Conservation (phyloP, 2,113 vertebrate genomes). For the Cinclus cinclus region DNA sequence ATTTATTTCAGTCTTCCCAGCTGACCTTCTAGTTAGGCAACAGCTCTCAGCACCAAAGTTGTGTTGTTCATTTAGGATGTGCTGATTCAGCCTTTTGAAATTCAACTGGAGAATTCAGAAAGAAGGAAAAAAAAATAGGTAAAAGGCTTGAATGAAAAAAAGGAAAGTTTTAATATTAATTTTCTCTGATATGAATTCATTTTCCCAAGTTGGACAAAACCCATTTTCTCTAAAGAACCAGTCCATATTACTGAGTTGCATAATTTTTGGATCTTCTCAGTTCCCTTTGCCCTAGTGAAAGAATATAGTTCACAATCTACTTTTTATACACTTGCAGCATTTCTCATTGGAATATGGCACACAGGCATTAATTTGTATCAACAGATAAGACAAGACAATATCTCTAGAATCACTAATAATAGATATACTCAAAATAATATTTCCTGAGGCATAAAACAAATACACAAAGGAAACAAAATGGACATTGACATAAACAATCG, state of each 20-base stretch:
- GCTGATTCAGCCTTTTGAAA: background rate
- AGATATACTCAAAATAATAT: background rate
- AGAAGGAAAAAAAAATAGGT: background rate
- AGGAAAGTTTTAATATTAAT: background rate
- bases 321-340: background rate
- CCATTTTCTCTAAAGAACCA: background rate
- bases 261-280: background rate
- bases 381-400: background rate
- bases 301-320: background rate
- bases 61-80: background rate
- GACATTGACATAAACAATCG: slow-evolving; percentile 42
- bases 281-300: background rate
- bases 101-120: background rate
- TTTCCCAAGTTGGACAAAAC: background rate
- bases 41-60: background rate
- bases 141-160: background rate
- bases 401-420: slow-evolving; percentile 19
- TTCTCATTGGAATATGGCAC: background rate
- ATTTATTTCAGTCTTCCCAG: background rate
- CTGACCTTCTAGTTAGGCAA: background rate
- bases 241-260: background rate
- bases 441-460: background rate
- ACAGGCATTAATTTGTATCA: slow-evolving; percentile 10
- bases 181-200: background rate
- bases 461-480: slow-evolving; percentile 11